Evolutionary conservation across 2,888 invertebrate genomes (phyloP).

Genomic region (Philereme transversata): DNA sequence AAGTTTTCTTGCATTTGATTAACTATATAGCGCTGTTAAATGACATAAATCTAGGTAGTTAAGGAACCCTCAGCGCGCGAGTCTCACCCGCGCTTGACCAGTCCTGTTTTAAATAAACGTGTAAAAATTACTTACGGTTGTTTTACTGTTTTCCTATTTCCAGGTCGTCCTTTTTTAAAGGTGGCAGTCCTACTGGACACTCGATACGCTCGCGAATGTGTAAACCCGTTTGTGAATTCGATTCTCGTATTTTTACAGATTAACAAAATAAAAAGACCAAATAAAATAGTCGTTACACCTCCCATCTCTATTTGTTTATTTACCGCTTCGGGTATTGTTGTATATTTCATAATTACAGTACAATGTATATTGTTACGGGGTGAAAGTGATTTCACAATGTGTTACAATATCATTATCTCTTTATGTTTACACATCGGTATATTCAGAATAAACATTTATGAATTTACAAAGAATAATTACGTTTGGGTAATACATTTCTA

Average conservation of each 20-base stretch:
- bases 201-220: no score
- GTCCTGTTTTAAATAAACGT: no score
- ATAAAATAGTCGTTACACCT: conserved; percentile 8
- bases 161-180: no score
- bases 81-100: no score
- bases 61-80: no score
- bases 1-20: no score
- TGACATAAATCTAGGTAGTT: no score
- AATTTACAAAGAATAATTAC: neutral
- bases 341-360: conserved; percentile 15
- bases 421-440: conserved; percentile 1
- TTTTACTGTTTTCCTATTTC: no score
- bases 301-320: conserved; percentile 27
- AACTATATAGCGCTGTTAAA: no score
- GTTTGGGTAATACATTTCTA: neutral
- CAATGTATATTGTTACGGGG: conserved; percentile 32
- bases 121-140: no score
- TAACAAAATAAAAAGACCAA: conserved; percentile 4
- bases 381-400: conserved; percentile 33
- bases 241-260: neutral
- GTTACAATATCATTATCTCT: conserved; percentile 9
- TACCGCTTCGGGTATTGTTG: conserved; percentile 23
- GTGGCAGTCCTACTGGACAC: no score
- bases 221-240: no score
- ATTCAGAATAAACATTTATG: conserved; percentile 8